Evolutionary conservation across 2,797 vertebrate species (phyloP).

Genomic region (Mormyrus proboscirostris): DNA sequence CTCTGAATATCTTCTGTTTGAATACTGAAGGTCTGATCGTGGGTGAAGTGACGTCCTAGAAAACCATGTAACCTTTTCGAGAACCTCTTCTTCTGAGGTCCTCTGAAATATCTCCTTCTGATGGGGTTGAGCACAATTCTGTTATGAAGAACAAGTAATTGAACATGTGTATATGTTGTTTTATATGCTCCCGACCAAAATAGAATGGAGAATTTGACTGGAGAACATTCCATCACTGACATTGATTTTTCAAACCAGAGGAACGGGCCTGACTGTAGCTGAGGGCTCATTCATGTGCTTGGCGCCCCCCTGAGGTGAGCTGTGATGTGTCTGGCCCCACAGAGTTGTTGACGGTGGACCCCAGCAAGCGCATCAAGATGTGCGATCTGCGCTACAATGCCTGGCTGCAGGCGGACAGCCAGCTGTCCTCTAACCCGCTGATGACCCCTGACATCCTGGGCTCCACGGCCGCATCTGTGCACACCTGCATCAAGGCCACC

Average conservation of each 20-base stretch:
- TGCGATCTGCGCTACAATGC: conserved; percentile 86
- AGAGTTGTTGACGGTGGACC: conserved; percentile 97
- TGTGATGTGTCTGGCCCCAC: neutral
- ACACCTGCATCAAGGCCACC: conserved; percentile 94
- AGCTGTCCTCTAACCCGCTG: conserved; percentile 92
- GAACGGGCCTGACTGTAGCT: neutral
- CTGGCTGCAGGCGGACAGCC: conserved; percentile 97
- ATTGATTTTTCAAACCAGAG: neutral
- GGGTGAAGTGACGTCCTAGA: neutral
- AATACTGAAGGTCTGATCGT: neutral
- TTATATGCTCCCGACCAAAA: neutral
- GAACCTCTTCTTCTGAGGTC: neutral
- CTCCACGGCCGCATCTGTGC: conserved; percentile 82
- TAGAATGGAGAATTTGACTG: neutral
- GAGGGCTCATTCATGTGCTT: too few species aligned
- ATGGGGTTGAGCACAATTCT: neutral
- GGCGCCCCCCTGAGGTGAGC: neutral
- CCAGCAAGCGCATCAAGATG: conserved; percentile 98
- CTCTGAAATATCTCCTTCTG: neutral
- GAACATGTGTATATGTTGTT: neutral
- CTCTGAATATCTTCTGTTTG: neutral
- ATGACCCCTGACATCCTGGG: conserved; percentile 97
- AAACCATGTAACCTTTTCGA: neutral
- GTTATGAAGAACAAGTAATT: neutral
- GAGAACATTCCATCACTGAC: neutral